Base-by-base conservation (phyloP, 2,797 vertebrate species). In the Melanotaenia trifasciata region DNA sequence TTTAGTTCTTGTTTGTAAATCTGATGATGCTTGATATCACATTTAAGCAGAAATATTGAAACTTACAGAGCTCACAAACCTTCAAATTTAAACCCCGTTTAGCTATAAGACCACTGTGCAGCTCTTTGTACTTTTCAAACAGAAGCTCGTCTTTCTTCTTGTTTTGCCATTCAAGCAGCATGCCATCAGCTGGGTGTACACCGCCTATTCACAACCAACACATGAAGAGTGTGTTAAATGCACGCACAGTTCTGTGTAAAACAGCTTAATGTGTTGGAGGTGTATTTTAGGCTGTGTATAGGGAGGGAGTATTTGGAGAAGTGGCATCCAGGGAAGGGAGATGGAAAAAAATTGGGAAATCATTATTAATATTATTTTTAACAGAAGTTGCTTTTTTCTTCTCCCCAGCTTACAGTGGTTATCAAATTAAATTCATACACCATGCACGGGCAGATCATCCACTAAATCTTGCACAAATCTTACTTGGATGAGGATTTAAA, bases 401-500 rank as follows among this genome's bases (percentile, higher is more conserved):
- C 18, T 10, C 11, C 20, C 26, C 65, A 45, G 38, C 9, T 30
- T 51, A 45, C 70, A 68, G 30, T 70, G 51, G 64, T 69, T 76
- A 67, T 64, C 67, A 85, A 66, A 60, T 83, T 77, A 89, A 33
- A 66, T 33, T 77, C 93, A 94, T 91, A 89, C 91, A 91, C 68
- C 94, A 95, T 96, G 94, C 94, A 93, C 79, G 85, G 81, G 85
- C 78, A 22, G 53, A 74, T 77, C 87, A 90, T 88, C 85, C 89
- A 86, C 76, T 80, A 67, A 74, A 65, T 70, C 67, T 78, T 76
- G 70, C 79, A 81, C 74, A 87, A 69, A 74, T 93, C 95, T 96
- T 96, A 96, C 95, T 94, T 96, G 93, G 94, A 89, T 59, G 93
- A 92, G 64, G 93, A 87, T 92, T 93, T 95, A 81, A 93, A 87